Conservation (phyloP, 2,888 invertebrate genomes). For the Strigamia transsilvanica region DNA sequence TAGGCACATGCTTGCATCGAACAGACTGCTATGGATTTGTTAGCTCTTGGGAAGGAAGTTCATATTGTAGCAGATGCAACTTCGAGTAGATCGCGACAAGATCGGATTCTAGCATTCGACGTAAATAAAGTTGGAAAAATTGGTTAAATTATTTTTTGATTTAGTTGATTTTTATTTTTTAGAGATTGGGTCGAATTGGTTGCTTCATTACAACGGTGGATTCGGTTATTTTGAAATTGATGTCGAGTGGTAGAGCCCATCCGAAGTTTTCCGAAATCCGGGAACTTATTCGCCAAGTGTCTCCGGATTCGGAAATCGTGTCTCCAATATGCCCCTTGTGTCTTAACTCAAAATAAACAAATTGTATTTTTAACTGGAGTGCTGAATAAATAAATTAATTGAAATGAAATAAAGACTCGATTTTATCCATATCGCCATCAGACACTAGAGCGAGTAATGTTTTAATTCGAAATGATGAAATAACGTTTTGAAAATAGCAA, state of each 20-base stretch:
- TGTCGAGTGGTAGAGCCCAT: constrained; percentile 77
- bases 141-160: background rate
- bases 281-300: constrained; percentile 69
- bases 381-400: too few relatives aligned
- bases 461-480: too few relatives aligned
- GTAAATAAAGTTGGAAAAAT: constrained; percentile 64
- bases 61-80: constrained; percentile 81
- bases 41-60: constrained; percentile 71
- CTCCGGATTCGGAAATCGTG: constrained; percentile 57
- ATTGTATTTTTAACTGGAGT: background rate
- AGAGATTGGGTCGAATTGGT: constrained; percentile 78
- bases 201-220: constrained; percentile 81
- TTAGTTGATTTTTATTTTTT: constrained; percentile 61
- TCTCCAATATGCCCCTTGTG: background rate
- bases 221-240: constrained; percentile 77
- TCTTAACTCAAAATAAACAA: background rate
- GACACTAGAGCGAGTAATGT: background rate
- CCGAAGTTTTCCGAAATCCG: constrained; percentile 77
- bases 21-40: constrained; percentile 78
- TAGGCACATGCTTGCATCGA: constrained; percentile 82
- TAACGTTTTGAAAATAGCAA: too few relatives aligned
- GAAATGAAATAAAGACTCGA: too few relatives aligned
- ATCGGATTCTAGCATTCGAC: constrained; percentile 73
- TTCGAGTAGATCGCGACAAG: constrained; percentile 76
- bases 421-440: too few relatives aligned